A percentile compares a stretch with the other conserved stretches of the same genome.
Conservation (phyloP, 35 echinoderm and acorn worm genomes). For the Apostichopus parvimensis region DNA sequence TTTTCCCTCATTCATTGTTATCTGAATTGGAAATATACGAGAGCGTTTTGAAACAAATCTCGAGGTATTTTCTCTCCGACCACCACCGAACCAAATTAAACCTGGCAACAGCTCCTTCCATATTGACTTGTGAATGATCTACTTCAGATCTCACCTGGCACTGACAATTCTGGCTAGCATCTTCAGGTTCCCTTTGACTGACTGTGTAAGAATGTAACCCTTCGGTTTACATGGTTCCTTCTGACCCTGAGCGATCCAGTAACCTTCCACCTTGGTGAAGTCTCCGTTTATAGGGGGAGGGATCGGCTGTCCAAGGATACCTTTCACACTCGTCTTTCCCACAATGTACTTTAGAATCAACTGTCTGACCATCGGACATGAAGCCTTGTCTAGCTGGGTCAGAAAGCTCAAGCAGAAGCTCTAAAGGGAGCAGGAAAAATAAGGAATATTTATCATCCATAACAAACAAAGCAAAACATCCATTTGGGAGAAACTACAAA, state of each 20-base stretch:
- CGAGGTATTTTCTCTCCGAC: no score
- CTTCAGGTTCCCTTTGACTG: slow-evolving; percentile 83
- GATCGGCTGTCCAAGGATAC: slow-evolving; percentile 82
- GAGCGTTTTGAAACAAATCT: no score
- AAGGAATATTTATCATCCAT: no score
- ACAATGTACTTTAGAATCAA: slow-evolving; percentile 83
- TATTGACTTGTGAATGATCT: no score
- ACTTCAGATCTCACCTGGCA: slow-evolving; percentile 67
- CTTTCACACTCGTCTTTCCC: slow-evolving; percentile 71
- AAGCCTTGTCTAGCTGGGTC: slow-evolving; percentile 93
- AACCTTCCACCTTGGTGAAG: slow-evolving; percentile 91
- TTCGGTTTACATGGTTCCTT: slow-evolving; percentile 57
- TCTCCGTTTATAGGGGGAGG: slow-evolving; percentile 75
- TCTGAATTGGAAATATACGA: no score
- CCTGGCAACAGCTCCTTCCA: no score
- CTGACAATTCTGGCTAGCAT: slow-evolving; percentile 87
- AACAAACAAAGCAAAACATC: no score
- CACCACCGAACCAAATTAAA: neutral
- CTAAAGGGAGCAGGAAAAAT: slow-evolving; percentile 15
- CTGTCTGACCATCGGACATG: slow-evolving; percentile 84
- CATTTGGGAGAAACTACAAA: no score
- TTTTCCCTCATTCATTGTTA: no score
- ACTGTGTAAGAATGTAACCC: slow-evolving; percentile 83
- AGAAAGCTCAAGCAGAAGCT: slow-evolving; percentile 96
- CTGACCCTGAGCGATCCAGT: slow-evolving; percentile 81